A percentile compares a stretch with the other conserved stretches of the same genome.
phyloP scores from a whole-genome alignment of 2,888 invertebrate genomes.

The Tetragonula carbonaria region DNA sequence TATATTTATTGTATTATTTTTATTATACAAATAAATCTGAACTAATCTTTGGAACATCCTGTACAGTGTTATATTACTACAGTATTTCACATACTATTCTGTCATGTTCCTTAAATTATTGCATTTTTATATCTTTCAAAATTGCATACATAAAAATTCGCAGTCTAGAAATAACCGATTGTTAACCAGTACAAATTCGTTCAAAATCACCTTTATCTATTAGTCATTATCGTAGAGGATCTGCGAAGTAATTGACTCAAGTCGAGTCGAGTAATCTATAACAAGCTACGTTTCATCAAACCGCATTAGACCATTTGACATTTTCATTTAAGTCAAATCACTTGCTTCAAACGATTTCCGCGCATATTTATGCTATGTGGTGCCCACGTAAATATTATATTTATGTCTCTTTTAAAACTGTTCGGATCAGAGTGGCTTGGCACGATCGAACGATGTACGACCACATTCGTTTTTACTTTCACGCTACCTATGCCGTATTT shows the following conservation, averaged over 20 bases:
- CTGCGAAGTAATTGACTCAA: neutral
- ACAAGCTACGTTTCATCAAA: slow-evolving; percentile 2
- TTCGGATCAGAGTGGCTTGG: slow-evolving; percentile 33
- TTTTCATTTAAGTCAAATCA: slow-evolving; percentile 14
- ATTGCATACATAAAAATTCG: too few relatives aligned
- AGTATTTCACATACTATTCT: too few relatives aligned
- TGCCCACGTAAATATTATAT: slow-evolving; percentile 21
- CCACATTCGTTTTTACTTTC: slow-evolving; percentile 37
- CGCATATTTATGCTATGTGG: neutral
- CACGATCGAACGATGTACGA: slow-evolving; percentile 36
- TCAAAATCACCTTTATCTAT: too few relatives aligned
- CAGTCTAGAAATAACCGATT: too few relatives aligned
- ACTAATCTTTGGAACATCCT: too few relatives aligned
- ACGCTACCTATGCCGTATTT: neutral
- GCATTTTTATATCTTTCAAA: too few relatives aligned
- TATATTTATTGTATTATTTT: too few relatives aligned
- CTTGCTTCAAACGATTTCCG: slow-evolving; percentile 13
- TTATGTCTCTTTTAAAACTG: slow-evolving; percentile 45
- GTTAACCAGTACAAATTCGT: too few relatives aligned
- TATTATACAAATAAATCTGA: too few relatives aligned
- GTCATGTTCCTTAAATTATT: too few relatives aligned
- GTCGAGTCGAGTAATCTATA: neutral
- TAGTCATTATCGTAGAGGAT: neutral
- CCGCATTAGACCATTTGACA: slow-evolving; percentile 18
- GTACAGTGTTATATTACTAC: too few relatives aligned